phyloP scores from a whole-genome alignment of 2,797 vertebrate genomes.

The Sitta carolinensis region DNA sequence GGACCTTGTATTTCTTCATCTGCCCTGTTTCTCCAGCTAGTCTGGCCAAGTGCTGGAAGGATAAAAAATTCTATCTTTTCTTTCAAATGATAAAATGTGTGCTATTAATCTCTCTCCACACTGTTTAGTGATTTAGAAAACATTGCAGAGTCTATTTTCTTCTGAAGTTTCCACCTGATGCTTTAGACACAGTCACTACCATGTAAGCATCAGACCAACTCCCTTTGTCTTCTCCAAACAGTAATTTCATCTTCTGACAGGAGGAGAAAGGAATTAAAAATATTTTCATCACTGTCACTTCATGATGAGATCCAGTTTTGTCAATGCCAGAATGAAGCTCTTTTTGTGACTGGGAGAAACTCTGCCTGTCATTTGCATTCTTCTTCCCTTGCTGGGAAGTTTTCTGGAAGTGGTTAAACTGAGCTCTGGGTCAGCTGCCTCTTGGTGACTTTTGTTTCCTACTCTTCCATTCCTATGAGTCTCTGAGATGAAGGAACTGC shows the following conservation, averaged over 20 bases:
- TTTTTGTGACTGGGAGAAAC: background rate
- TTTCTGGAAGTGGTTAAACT: background rate
- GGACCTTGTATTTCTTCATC: slow-evolving; percentile 9
- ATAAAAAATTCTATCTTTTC: background rate
- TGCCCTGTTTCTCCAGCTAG: background rate
- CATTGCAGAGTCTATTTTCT: background rate
- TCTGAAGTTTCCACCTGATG: background rate
- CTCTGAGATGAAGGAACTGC: background rate
- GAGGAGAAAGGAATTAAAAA: background rate
- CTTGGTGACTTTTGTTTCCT: background rate
- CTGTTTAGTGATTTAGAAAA: slow-evolving; percentile 1
- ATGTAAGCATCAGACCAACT: background rate
- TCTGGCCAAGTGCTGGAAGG: background rate
- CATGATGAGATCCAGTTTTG: background rate
- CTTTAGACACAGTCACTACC: background rate
- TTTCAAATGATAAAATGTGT: background rate
- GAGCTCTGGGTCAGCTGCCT: background rate
- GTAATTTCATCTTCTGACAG: background rate
- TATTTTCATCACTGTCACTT: background rate
- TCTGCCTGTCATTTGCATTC: background rate
- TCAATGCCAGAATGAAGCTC: background rate
- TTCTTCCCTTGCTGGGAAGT: background rate
- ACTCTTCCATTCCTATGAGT: background rate
- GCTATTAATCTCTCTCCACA: background rate
- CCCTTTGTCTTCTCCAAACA: background rate